Conservation (phyloP, 2,113 vertebrate genomes). For the Ranitomeya imitator region DNA sequence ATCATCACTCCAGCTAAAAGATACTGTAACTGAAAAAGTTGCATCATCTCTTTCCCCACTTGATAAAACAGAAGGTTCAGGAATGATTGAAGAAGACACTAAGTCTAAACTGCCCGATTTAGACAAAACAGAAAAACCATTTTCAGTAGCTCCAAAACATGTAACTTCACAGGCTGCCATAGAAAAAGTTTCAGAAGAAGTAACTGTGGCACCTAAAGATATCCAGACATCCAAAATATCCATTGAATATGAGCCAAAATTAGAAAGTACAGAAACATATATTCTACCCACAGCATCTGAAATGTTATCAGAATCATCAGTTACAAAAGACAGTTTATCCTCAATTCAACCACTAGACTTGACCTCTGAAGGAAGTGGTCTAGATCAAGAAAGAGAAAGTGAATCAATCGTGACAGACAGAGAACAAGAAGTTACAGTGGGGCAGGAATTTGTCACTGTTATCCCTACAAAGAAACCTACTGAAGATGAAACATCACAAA, state of each 20-base stretch:
- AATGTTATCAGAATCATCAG: slow-evolving; percentile 29
- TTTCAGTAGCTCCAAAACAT: slow-evolving; percentile 26
- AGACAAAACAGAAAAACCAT: slow-evolving; percentile 20
- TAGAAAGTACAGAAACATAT: slow-evolving; percentile 49
- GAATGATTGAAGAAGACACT: neutral
- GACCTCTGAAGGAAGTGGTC: slow-evolving; percentile 63
- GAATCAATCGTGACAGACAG: slow-evolving; percentile 49
- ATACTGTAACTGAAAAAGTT: neutral
- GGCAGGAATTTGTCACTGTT: slow-evolving; percentile 44
- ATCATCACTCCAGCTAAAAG: neutral
- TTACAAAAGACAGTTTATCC: slow-evolving; percentile 42
- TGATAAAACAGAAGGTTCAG: slow-evolving; percentile 43
- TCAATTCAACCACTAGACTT: slow-evolving; percentile 16
- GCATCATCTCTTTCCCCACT: neutral
- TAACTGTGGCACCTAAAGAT: neutral
- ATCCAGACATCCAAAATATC: neutral
- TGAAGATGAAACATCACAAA: slow-evolving; percentile 61
- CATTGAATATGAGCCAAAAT: slow-evolving; percentile 39
- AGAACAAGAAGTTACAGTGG: slow-evolving; percentile 2
- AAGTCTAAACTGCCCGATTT: neutral
- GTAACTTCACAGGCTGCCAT: neutral
- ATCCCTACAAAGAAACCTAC: slow-evolving; percentile 61
- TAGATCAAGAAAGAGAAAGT: slow-evolving; percentile 56
- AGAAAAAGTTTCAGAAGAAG: neutral
- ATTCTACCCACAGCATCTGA: slow-evolving; percentile 41